Conservation (phyloP, 2,888 invertebrate species). For the Tribolium freemani region DNA sequence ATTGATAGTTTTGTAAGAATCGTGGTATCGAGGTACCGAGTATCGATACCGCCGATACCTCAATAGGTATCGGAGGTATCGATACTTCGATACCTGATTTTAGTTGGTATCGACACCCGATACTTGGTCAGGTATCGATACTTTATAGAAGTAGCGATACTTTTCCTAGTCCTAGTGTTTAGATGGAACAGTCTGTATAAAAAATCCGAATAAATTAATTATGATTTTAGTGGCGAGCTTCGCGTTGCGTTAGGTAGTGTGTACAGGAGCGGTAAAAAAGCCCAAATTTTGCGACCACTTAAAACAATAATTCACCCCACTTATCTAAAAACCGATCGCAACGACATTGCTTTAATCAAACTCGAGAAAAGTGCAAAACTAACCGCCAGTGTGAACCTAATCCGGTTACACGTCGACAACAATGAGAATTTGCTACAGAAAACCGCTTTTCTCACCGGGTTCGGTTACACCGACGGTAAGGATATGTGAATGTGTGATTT, state of each 20-base stretch:
- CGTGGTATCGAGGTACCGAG: too few relatives aligned
- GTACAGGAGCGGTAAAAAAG: slow-evolving; percentile 58
- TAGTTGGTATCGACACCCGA: too few relatives aligned
- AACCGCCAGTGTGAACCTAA: slow-evolving; percentile 57
- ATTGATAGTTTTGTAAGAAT: too few relatives aligned
- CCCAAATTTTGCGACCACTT: slow-evolving; percentile 57
- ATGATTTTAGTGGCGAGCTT: slow-evolving; percentile 52
- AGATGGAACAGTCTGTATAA: not conserved
- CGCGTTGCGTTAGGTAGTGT: slow-evolving; percentile 62
- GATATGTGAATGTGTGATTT: too few relatives aligned
- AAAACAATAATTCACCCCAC: slow-evolving; percentile 58
- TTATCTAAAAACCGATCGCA: slow-evolving; percentile 57
- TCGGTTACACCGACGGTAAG: slow-evolving; percentile 60
- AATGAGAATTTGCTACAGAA: slow-evolving; percentile 60
- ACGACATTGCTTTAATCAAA: slow-evolving; percentile 63
- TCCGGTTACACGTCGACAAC: slow-evolving; percentile 60
- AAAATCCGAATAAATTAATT: too few relatives aligned
- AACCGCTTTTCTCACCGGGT: slow-evolving; percentile 63
- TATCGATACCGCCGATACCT: too few relatives aligned
- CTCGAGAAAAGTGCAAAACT: slow-evolving; percentile 56
- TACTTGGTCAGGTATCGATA: too few relatives aligned
- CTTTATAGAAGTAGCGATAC: too few relatives aligned
- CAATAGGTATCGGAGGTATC: too few relatives aligned
- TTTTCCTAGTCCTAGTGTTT: too few relatives aligned
- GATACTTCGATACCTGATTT: too few relatives aligned